Conservation (phyloP, 2,888 invertebrate species). For the Lingula anatina region DNA sequence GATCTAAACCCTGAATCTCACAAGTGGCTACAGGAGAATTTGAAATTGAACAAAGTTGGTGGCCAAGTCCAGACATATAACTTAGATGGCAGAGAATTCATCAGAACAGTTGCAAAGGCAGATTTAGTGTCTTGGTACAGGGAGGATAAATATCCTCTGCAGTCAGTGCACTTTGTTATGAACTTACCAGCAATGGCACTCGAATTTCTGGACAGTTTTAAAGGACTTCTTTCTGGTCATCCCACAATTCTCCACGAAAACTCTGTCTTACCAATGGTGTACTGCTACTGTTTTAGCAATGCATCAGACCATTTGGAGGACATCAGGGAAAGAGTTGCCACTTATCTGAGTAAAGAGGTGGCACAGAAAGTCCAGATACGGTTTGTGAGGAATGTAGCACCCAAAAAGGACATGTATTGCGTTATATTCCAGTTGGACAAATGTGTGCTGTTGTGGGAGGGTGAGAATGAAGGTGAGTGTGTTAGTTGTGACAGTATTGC, state of each 20-base stretch:
- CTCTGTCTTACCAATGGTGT: constrained; percentile 62
- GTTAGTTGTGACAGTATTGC: too few relatives aligned
- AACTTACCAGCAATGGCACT: constrained; percentile 92
- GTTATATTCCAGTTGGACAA: constrained; percentile 69
- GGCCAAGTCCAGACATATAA: constrained; percentile 59
- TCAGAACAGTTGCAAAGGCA: constrained; percentile 61
- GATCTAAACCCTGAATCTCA: constrained; percentile 92
- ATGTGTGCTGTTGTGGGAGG: constrained; percentile 21
- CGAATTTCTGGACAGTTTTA: constrained; percentile 77
- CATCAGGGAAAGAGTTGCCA: constrained; percentile 59
- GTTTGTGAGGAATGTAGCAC: constrained; percentile 85
- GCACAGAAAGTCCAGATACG: constrained; percentile 56
- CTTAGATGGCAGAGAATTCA: constrained; percentile 86
- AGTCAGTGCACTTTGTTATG: constrained; percentile 70
- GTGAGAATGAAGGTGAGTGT: too few relatives aligned
- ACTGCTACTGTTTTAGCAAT: constrained; percentile 82
- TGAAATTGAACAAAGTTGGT: constrained; percentile 70
- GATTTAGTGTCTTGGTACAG: constrained; percentile 27
- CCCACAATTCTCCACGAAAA: constrained; percentile 44
- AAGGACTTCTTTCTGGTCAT: constrained; percentile 59
- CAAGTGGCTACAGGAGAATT: constrained; percentile 80
- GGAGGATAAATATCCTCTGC: constrained; percentile 54
- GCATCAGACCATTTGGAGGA: constrained; percentile 57
- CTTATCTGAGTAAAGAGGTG: constrained; percentile 46
- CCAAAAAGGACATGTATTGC: constrained; percentile 93